Evolutionary conservation across 2,888 invertebrate species (phyloP), one percentile per base, ranked within the genome.

Genomic region (Ectemnius continuus): DNA sequence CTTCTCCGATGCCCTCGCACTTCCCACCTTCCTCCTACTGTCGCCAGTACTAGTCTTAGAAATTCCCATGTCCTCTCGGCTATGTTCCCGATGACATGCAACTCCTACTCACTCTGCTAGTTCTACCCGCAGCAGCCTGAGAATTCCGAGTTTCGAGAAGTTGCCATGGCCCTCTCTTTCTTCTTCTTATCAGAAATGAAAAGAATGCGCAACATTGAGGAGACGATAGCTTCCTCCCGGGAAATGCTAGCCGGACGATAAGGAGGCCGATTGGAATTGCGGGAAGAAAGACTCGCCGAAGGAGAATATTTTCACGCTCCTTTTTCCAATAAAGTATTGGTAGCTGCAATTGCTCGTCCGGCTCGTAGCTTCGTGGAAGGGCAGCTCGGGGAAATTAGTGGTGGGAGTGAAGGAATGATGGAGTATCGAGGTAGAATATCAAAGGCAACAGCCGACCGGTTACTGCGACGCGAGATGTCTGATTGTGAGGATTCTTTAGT

Each of bases 401-500:
- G 36, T 1, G 36, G 36, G 36, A 36, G 36, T 6, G 11, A 36
- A 36, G 36, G 11, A 11, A 11, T 11, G 36, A 11, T 11, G 36
- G 3, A 36, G 36, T 36, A 36, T 36, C 36, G 36, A 36, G 36
- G 36, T 36, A 36, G 36, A 36, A 36, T 36, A 36, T 36, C 36
- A 36, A 36, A 36, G 36, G 8, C 36, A 11, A 8, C 36, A 36
- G 36, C 36, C 36, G 36, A 36, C 36, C 8, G 36, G 36, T 36
- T 36, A 36, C 8, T 36, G 52, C 26, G 48, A 52, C 23, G 11
- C 52, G 14, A 46, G 28, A 18, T 70, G 65, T 62, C 64, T 62
- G 70, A 75, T 75, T 36, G 36, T 70, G 59, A 8, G 65, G 73
- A 75, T 75, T 75, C 74, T 76, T 76, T 70, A 70, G 60, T 76